Base-by-base conservation (phyloP, 2,113 vertebrate species). In the Rhinopithecus roxellana region DNA sequence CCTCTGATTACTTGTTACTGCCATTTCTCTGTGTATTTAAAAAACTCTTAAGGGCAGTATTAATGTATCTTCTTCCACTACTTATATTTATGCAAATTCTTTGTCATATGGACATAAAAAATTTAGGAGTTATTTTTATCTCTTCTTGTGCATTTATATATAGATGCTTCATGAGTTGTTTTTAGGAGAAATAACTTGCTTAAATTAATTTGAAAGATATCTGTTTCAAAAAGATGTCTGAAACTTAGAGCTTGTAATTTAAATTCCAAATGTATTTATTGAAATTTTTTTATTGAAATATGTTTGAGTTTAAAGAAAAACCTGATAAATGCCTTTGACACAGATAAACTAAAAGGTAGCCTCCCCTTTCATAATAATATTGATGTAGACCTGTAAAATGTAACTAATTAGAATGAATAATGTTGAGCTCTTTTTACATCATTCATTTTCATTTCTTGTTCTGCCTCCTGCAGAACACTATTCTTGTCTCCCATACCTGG, bases 11-110 rank as follows among this genome's bases (percentile, higher is more conserved):
- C 70, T 93, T 85, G 16, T 92, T 90, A 90, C 20, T 94, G 27
- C 52, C 43, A 69, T 95, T 90, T 97, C 67, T 94, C 11, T 91
- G 59, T 83, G 22, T 86, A 67, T 94, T 87, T 85, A 87, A 92
- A 83, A 55, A 30, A 30, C 14, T 32, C 78, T 30, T 84, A 92
- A 25, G 57, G 45, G 35, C 55, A 40, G 2, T 81, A 80, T 83
- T 90, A 86, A 61, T 84, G 18, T 69, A 38, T 86, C 32, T 92
- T 61, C 48, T 61, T 93, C 38, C 8, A 86, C 23, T 25, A 93
- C 5, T 94, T 84, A 4, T 90, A 80, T 79, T 92, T 92, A 89
- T 43, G 10, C 25, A 81, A 89, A 90, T 89, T 77, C 7, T 82
- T 95, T 87, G 52, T 72, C 8, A 93, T 61, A 14, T n/a, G 61